These are phyloP conservation scores for Gibbula magus DNA, from an alignment of 2,888 invertebrate species.

Conservation along the genomic window DNA sequence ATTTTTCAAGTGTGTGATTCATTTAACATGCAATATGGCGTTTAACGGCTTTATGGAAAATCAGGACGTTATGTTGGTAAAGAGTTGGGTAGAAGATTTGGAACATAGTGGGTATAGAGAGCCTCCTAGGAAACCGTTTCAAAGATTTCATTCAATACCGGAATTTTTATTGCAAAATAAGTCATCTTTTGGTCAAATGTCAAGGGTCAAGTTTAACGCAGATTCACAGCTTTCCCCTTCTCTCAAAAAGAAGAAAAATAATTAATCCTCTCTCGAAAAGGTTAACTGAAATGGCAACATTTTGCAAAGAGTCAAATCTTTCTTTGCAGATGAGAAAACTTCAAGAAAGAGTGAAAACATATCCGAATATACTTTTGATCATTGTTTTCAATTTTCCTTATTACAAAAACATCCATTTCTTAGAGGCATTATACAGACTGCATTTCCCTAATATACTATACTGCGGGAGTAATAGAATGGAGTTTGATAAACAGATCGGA, in stretches of 20 bases:
- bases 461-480: neutral
- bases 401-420: neutral
- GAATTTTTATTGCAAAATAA: neutral
- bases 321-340: neutral
- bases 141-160: neutral
- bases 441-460: slow-evolving; percentile 27
- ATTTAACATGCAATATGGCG: slow-evolving; percentile 16
- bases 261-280: no score
- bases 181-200: slow-evolving; percentile 23
- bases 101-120: neutral
- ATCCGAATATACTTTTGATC: slow-evolving; percentile 21
- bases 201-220: slow-evolving; percentile 30
- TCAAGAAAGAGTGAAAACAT: neutral
- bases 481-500: neutral
- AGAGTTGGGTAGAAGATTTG: slow-evolving; percentile 22
- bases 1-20: slow-evolving; percentile 45
- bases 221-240: neutral
- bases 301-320: neutral
- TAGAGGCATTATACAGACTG: neutral
- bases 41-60: slow-evolving; percentile 20
- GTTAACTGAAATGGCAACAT: neutral
- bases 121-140: neutral
- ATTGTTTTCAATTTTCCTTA: slow-evolving; percentile 17
- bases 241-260: no score
- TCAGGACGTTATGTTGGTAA: neutral